A percentile compares a stretch with the other conserved stretches of the same genome.
Conservation (phyloP, 2,888 invertebrate species). For the Eudasyphora cyanicolor region DNA sequence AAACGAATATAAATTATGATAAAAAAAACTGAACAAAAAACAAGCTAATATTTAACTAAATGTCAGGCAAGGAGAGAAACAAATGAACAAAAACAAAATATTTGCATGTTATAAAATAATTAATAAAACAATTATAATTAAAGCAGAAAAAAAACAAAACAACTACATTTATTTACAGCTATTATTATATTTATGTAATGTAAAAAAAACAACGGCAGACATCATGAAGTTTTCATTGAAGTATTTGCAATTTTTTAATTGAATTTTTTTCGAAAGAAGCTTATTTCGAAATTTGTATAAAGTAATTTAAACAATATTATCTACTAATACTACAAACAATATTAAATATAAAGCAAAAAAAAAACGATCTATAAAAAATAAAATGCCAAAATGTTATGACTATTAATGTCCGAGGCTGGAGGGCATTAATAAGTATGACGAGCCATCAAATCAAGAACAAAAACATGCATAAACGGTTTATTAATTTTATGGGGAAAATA, state of each 20-base stretch:
- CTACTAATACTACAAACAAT: conserved; percentile 24
- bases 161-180: background rate
- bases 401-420: conserved; percentile 61
- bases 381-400: conserved; percentile 31
- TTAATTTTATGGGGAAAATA: background rate
- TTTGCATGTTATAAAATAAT: conserved; percentile 59
- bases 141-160: background rate
- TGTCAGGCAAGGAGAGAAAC: background rate
- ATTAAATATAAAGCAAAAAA: conserved; percentile 35
- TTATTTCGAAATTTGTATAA: background rate
- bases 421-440: conserved; percentile 55
- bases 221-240: background rate
- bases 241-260: background rate
- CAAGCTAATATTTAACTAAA: background rate
- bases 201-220: background rate
- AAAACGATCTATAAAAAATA: conserved; percentile 40
- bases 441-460: background rate
- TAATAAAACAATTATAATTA: conserved; percentile 18
- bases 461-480: background rate
- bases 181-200: background rate
- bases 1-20: background rate
- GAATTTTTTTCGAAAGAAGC: background rate
- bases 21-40: background rate
- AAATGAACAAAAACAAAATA: conserved; percentile 17
- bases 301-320: conserved; percentile 29